Evolutionary conservation across 2,888 invertebrate species (phyloP).

Genomic region (Plebejus melissa): DNA sequence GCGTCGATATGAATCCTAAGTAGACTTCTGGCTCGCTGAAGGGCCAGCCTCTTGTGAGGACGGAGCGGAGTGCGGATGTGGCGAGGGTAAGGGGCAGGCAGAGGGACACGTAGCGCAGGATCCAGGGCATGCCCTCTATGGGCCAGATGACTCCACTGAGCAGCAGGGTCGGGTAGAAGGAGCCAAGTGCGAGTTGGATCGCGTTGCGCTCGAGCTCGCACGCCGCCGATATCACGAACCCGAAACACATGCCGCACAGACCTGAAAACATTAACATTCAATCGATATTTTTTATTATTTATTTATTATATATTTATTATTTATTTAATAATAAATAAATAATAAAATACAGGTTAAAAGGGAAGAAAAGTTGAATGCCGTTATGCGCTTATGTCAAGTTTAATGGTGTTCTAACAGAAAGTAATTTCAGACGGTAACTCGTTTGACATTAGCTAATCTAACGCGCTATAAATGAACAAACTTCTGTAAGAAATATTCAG

Average conservation of each 20-base stretch:
- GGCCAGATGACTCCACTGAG: slow-evolving; percentile 98
- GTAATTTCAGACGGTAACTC: too few species aligned
- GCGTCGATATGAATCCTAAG: slow-evolving; percentile 90
- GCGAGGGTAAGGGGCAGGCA: slow-evolving; percentile 93
- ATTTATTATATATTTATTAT: too few species aligned
- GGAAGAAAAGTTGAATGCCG: too few species aligned
- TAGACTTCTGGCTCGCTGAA: slow-evolving; percentile 90
- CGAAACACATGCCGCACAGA: slow-evolving; percentile 97
- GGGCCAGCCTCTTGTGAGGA: slow-evolving; percentile 93
- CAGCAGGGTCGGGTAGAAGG: slow-evolving; percentile 95
- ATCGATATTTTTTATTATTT: too few species aligned
- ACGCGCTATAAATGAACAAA: too few species aligned
- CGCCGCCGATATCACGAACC: slow-evolving; percentile 94
- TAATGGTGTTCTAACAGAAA: too few species aligned
- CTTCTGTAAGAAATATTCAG: too few species aligned
- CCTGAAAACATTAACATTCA: slow-evolving; percentile 51
- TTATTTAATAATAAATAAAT: too few species aligned
- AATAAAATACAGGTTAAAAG: too few species aligned
- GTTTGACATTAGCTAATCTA: too few species aligned
- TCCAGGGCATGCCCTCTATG: slow-evolving; percentile 95
- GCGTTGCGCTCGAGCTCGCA: slow-evolving; percentile 96
- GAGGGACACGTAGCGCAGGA: slow-evolving; percentile 89
- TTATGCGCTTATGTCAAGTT: too few species aligned
- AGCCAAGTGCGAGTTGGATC: slow-evolving; percentile 94
- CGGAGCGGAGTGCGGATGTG: slow-evolving; percentile 93